A percentile compares a stretch with the other conserved stretches of the same genome.
phyloP scores from a whole-genome alignment of 2,888 invertebrate species.

The Galerucella nymphaeae region DNA sequence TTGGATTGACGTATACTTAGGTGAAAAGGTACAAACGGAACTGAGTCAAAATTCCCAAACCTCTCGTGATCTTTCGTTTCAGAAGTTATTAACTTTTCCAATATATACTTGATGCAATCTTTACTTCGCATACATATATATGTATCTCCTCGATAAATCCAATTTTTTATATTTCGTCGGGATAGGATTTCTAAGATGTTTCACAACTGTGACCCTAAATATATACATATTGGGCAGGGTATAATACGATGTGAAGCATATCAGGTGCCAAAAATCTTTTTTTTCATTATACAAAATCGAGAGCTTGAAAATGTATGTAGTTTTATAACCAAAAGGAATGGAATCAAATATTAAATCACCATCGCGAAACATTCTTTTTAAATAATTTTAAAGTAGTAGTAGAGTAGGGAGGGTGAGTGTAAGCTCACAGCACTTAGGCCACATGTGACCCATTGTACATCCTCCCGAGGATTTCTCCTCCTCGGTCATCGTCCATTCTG shows the following conservation, averaged over 20 bases:
- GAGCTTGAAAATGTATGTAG: constrained; percentile 16
- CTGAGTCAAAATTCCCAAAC: constrained; percentile 22
- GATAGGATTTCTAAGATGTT: constrained; percentile 23
- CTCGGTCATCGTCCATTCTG: too few relatives aligned
- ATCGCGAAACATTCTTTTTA: too few relatives aligned
- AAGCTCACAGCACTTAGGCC: too few relatives aligned
- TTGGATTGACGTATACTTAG: constrained; percentile 31
- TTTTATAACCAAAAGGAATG: background rate
- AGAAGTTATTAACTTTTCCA: constrained; percentile 37
- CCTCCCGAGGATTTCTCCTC: too few relatives aligned
- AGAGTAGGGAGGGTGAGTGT: too few relatives aligned
- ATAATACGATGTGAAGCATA: constrained; percentile 13
- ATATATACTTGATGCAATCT: constrained; percentile 31
- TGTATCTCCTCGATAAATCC: constrained; percentile 28
- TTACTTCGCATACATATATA: constrained; percentile 14
- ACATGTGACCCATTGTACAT: too few relatives aligned
- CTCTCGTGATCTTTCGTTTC: constrained; percentile 32
- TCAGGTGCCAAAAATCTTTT: constrained; percentile 7
- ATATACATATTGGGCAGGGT: constrained; percentile 27
- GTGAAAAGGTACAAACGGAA: constrained; percentile 31
- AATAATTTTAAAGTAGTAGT: too few relatives aligned
- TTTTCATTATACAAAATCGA: background rate
- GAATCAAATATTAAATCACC: too few relatives aligned
- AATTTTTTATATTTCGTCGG: constrained; percentile 31
- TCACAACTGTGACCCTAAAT: constrained; percentile 28